Percentiles rank a stretch among this genome's conserved stretches.
Evolutionary conservation across 1,140 invertebrate genomes (phyloP).

Genomic region (Bombus impatiens): DNA sequence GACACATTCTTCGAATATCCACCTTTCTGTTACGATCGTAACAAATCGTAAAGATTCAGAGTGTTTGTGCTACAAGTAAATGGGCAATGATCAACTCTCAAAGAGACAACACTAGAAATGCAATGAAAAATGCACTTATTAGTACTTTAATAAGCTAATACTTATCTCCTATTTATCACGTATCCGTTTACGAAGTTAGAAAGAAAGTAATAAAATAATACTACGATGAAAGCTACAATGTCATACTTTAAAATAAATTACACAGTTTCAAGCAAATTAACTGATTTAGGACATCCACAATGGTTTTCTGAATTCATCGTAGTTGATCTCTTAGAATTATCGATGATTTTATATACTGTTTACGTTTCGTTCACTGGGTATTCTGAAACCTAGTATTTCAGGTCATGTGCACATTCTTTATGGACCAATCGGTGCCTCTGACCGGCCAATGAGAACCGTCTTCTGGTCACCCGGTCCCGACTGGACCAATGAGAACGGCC

Average conservation of each 20-base stretch:
- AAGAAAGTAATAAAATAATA: background rate
- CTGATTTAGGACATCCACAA: no score
- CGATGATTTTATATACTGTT: no score
- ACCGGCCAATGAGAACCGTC: no score
- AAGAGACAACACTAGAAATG: background rate
- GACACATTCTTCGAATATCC: background rate
- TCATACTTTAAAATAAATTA: background rate
- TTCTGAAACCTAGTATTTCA: no score
- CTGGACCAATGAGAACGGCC: no score
- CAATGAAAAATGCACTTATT: background rate
- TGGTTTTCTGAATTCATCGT: no score
- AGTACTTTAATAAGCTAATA: background rate
- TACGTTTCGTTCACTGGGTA: no score
- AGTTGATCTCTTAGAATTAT: no score
- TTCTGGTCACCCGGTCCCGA: no score
- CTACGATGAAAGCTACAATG: background rate
- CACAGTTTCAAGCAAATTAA: no score
- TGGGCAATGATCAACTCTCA: background rate
- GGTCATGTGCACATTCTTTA: no score
- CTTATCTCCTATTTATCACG: slow-evolving; percentile 15
- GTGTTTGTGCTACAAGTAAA: background rate
- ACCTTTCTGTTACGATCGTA: background rate
- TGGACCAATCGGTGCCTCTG: no score
- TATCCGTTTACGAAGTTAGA: background rate
- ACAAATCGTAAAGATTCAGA: background rate